These are phyloP conservation scores for Acromyrmex heyeri DNA, from an alignment of 1,140 invertebrate genomes.

Conservation along the genomic window DNA sequence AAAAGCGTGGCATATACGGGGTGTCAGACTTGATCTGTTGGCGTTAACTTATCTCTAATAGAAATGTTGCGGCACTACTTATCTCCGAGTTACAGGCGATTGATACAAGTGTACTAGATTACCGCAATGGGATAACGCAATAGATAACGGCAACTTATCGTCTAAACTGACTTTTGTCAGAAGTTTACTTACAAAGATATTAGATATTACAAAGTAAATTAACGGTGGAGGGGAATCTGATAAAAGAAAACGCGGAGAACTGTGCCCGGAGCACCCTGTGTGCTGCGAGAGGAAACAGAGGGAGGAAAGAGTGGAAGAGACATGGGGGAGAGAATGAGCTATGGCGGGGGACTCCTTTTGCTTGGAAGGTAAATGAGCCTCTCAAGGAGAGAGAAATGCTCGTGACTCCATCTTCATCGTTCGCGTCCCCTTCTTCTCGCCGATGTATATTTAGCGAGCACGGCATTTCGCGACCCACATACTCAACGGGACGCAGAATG, in stretches of 20 bases:
- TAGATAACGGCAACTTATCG: background rate
- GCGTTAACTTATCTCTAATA: conserved; percentile 28
- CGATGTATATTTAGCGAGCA: conserved; percentile 83
- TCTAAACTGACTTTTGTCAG: background rate
- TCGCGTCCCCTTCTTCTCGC: conserved; percentile 49
- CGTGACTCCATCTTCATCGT: conserved; percentile 55
- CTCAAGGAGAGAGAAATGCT: conserved; percentile 60
- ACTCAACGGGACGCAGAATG: conserved; percentile 83
- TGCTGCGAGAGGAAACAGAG: background rate
- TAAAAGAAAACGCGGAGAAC: background rate
- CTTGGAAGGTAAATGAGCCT: conserved; percentile 62
- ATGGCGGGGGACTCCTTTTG: conserved; percentile 18
- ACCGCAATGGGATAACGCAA: background rate
- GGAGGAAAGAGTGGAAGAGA: background rate
- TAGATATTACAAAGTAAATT: background rate
- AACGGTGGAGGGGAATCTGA: background rate
- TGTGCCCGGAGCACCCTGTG: background rate
- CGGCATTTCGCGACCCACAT: conserved; percentile 85
- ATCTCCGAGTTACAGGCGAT: background rate
- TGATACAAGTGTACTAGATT: background rate
- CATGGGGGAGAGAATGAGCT: conserved; percentile 27
- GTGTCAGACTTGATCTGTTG: background rate
- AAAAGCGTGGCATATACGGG: background rate
- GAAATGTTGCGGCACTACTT: background rate
- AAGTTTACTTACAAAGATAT: background rate